phyloP scores from a whole-genome alignment of 2,888 invertebrate genomes.

The Ephialtes manifestator region DNA sequence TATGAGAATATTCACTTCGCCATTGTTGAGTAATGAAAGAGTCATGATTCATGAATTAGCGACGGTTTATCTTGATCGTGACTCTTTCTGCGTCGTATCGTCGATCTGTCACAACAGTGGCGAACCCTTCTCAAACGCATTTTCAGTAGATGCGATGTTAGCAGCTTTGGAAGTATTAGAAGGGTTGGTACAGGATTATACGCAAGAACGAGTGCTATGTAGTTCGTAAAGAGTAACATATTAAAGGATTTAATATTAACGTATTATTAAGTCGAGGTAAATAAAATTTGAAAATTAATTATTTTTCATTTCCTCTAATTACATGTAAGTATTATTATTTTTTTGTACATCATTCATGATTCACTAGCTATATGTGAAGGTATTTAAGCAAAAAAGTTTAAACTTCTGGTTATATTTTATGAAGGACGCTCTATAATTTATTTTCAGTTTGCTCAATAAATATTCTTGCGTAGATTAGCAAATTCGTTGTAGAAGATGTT shows the following conservation, averaged over 20 bases:
- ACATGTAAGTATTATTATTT: background rate
- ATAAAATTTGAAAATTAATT: background rate
- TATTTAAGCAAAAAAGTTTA: too few relatives aligned
- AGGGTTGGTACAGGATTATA: conserved; percentile 58
- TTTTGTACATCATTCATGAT: background rate
- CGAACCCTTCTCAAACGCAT: conserved; percentile 64
- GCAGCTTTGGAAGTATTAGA: background rate
- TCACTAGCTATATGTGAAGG: too few relatives aligned
- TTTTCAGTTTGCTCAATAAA: background rate
- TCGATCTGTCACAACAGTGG: conserved; percentile 64
- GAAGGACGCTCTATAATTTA: background rate
- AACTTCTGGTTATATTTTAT: background rate
- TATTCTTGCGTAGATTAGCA: background rate
- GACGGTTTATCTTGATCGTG: conserved; percentile 62
- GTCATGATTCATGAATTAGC: conserved; percentile 55
- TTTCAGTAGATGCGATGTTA: conserved; percentile 25
- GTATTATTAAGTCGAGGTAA: conserved; percentile 23
- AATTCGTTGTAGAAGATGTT: background rate
- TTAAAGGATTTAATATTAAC: too few relatives aligned
- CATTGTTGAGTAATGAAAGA: conserved; percentile 21
- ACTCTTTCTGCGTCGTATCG: conserved; percentile 48
- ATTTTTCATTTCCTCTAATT: background rate
- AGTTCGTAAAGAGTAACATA: conserved; percentile 15
- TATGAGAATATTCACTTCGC: conserved; percentile 2
- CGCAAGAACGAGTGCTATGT: conserved; percentile 39